These are phyloP conservation scores for Beroe forskalii DNA, from an alignment of 37 sponge, comb jelly and placozoan genomes.

Conservation along the genomic window DNA sequence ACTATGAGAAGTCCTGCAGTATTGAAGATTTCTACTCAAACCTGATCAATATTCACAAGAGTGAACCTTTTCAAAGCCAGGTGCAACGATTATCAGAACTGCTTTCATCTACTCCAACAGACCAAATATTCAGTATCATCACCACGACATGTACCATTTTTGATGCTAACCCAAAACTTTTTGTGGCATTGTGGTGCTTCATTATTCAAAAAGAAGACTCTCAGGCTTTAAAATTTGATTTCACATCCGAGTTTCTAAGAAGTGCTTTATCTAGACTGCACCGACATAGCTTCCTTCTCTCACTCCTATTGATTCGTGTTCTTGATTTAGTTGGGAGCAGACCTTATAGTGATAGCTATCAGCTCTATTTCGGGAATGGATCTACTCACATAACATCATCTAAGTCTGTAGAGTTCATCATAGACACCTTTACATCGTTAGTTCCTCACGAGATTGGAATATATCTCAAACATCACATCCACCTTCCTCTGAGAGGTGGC, in stretches of 20 bases:
- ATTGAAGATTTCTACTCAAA: neutral
- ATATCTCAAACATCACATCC: conserved; percentile 50
- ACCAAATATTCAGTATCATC: neutral
- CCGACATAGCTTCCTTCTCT: neutral
- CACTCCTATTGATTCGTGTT: neutral
- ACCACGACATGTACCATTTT: neutral
- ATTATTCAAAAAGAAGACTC: neutral
- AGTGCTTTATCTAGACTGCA: neutral
- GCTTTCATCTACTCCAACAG: neutral
- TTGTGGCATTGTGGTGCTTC: neutral
- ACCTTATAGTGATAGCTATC: conserved; percentile 18
- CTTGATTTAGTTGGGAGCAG: neutral
- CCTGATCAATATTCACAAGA: neutral
- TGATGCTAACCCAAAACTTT: neutral
- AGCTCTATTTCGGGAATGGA: conserved; percentile 5
- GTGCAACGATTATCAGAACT: neutral
- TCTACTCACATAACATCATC: conserved; percentile 30
- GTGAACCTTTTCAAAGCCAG: neutral
- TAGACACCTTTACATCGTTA: conserved; percentile 6
- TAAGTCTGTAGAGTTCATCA: conserved; percentile 43
- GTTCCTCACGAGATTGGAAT: conserved; percentile 38
- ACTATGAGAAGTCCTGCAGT: too few relatives aligned
- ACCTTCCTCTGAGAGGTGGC: conserved; percentile 41
- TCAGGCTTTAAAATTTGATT: neutral
- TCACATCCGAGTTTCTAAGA: conserved; percentile 9